phyloP scores from a whole-genome alignment of 2,113 vertebrate genomes.

The Petaurus breviceps region DNA sequence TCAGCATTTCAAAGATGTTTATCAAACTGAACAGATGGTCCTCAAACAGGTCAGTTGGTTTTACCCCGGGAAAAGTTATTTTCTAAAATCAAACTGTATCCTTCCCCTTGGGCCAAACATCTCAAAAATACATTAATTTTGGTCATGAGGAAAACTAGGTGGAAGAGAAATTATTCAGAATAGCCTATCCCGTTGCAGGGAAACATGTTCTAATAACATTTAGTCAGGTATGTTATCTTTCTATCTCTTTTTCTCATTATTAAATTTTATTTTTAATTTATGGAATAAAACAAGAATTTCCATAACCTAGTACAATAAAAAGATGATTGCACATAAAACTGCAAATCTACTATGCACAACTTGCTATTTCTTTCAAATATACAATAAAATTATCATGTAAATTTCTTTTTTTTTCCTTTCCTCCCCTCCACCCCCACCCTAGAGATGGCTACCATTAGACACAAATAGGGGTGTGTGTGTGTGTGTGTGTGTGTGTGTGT shows the following conservation, averaged over 20 bases:
- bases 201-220: neutral
- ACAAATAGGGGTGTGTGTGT: neutral
- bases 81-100: neutral
- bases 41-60: neutral
- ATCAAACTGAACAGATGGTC: neutral
- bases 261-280: neutral
- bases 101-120: neutral
- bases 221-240: neutral
- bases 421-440: no score
- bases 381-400: neutral
- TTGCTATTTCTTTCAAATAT: neutral
- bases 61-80: neutral
- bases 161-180: no score
- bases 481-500: no score
- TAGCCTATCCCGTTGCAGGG: neutral
- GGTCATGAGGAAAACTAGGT: neutral
- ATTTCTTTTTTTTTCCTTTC: neutral
- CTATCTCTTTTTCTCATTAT: neutral
- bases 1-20: neutral
- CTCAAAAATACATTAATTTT: neutral
- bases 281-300: neutral
- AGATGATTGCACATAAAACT: neutral
- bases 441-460: neutral
- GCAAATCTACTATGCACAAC: neutral
- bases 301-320: neutral